A percentile compares a stretch with the other conserved stretches of the same genome.
phyloP scores from a whole-genome alignment of 92 coral and sea anemone species.

The Phenganax marumi region DNA sequence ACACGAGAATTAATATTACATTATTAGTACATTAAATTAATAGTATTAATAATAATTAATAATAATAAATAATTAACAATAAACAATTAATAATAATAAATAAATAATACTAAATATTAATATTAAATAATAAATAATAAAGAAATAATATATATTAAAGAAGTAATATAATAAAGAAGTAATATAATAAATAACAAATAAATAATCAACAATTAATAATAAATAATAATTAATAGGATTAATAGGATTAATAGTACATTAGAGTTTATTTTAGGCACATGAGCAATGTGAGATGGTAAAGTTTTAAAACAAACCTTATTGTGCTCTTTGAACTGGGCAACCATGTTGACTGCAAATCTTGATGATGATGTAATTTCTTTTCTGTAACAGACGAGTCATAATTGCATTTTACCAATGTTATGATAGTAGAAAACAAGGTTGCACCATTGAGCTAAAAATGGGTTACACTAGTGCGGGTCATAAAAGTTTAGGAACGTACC shows the following conservation, averaged over 20 bases:
- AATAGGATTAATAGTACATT: neutral
- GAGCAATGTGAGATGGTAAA: neutral
- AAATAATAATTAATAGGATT: no score
- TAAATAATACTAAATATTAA: no score
- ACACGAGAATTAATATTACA: neutral
- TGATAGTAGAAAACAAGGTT: neutral
- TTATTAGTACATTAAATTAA: neutral
- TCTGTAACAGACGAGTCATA: neutral
- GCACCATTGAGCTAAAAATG: neutral
- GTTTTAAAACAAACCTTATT: slow-evolving; percentile 38
- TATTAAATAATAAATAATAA: no score
- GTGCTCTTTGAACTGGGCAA: slow-evolving; percentile 87
- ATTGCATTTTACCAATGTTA: neutral
- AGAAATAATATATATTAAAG: no score
- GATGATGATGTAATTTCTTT: slow-evolving; percentile 21
- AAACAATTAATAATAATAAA: neutral
- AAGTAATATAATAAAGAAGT: no score
- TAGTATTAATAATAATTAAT: neutral
- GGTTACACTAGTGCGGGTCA: neutral
- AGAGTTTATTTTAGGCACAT: neutral
- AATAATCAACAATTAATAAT: no score
- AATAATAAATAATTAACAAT: neutral
- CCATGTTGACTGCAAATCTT: slow-evolving; percentile 54
- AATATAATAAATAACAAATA: no score
- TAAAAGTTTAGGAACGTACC: slow-evolving; percentile 51